Conservation (phyloP, 1,140 invertebrate genomes). For the Myzus persicae region DNA sequence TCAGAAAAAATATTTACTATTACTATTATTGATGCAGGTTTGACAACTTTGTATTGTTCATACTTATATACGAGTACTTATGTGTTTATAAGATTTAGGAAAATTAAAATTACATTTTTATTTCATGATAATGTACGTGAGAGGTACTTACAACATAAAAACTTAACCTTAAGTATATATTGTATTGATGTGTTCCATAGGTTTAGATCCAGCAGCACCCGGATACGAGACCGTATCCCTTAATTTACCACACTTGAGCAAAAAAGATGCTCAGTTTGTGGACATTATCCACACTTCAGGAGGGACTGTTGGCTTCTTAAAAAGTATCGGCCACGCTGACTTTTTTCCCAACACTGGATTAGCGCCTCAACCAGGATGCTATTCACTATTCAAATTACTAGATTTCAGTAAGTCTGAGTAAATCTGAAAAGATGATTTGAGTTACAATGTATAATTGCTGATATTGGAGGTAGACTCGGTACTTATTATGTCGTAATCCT, state of each 20-base stretch:
- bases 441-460: no score
- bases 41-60: no score
- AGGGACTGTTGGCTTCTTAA: slow-evolving; percentile 67
- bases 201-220: slow-evolving; percentile 77
- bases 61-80: no score
- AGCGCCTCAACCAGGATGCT: slow-evolving; percentile 69
- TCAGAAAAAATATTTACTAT: no score
- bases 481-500: no score
- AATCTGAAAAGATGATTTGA: background rate
- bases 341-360: slow-evolving; percentile 81
- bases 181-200: slow-evolving; percentile 63
- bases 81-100: no score
- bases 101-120: no score
- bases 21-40: no score
- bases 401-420: background rate
- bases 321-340: slow-evolving; percentile 74
- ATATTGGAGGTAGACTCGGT: no score
- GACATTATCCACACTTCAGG: slow-evolving; percentile 77
- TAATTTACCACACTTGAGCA: slow-evolving; percentile 68
- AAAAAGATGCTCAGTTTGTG: slow-evolving; percentile 74
- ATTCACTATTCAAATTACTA: background rate
- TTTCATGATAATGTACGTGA: no score
- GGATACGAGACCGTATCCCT: slow-evolving; percentile 70
- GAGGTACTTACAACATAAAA: no score
- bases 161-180: no score